Evolutionary conservation across 2,797 vertebrate genomes (phyloP).

Genomic region (Spheniscus humboldti): DNA sequence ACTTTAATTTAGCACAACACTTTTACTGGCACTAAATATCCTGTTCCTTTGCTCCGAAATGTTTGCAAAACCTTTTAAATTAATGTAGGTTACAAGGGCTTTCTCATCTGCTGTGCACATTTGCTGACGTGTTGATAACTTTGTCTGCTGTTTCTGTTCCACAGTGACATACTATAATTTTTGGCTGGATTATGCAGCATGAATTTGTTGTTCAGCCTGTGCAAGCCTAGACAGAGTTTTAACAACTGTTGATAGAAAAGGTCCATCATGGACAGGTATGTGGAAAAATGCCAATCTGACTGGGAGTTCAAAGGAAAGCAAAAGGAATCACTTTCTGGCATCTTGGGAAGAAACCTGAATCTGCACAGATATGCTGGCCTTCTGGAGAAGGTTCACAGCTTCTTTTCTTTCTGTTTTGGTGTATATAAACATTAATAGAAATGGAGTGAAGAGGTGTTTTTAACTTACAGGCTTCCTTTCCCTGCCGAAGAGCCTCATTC

Average conservation of each 20-base stretch:
- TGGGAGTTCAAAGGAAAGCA: background rate
- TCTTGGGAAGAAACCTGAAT: background rate
- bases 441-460: background rate
- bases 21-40: background rate
- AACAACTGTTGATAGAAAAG: background rate
- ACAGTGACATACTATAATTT: background rate
- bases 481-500: background rate
- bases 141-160: background rate
- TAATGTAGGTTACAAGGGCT: background rate
- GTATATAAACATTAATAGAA: background rate
- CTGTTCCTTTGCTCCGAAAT: background rate
- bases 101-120: background rate
- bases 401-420: background rate
- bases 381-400: background rate
- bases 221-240: conserved; percentile 1
- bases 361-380: background rate
- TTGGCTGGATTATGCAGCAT: background rate
- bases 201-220: background rate
- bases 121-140: background rate
- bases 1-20: background rate
- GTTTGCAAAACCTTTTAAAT: background rate
- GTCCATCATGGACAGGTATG: background rate
- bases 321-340: background rate
- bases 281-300: background rate
- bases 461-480: conserved; percentile 16